These are phyloP conservation scores for Penelope pileata DNA, from an alignment of 2,113 vertebrate species.

Conservation along the genomic window DNA sequence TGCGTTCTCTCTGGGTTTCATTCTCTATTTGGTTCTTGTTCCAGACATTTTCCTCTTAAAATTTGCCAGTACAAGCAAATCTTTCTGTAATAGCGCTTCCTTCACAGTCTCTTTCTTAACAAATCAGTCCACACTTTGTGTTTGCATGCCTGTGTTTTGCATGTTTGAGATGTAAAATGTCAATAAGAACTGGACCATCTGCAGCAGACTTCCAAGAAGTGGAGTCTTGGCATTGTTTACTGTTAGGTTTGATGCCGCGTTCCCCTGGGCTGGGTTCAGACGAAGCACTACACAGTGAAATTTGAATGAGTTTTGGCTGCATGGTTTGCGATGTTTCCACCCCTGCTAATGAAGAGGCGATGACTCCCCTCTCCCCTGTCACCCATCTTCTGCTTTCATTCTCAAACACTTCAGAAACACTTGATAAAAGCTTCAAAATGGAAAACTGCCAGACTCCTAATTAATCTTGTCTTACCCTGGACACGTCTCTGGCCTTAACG, in stretches of 20 bases:
- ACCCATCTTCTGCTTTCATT: not conserved
- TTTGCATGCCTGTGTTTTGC: not conserved
- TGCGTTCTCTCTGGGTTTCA: not conserved
- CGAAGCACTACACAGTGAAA: not conserved
- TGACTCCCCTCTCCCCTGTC: accelerated
- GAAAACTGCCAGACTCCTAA: not conserved
- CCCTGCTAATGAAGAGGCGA: not conserved
- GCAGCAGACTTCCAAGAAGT: not conserved
- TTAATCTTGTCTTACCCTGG: not conserved
- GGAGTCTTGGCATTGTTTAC: accelerated
- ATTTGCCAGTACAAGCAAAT: not conserved
- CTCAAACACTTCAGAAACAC: not conserved
- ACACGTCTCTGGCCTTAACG: not conserved
- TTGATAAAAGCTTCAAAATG: not conserved
- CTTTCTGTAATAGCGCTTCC: not conserved
- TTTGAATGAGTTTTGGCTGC: not conserved
- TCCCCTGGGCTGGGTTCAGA: not conserved
- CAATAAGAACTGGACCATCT: not conserved
- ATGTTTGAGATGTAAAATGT: accelerated
- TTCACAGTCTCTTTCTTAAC: not conserved
- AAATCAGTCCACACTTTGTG: accelerated
- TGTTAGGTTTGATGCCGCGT: not conserved
- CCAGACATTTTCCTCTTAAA: not conserved
- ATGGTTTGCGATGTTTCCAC: not conserved
- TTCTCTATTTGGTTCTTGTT: not conserved